These are phyloP conservation scores for Rhinichthys klamathensis DNA, from an alignment of 2,113 vertebrate species.

Conservation along the genomic window DNA sequence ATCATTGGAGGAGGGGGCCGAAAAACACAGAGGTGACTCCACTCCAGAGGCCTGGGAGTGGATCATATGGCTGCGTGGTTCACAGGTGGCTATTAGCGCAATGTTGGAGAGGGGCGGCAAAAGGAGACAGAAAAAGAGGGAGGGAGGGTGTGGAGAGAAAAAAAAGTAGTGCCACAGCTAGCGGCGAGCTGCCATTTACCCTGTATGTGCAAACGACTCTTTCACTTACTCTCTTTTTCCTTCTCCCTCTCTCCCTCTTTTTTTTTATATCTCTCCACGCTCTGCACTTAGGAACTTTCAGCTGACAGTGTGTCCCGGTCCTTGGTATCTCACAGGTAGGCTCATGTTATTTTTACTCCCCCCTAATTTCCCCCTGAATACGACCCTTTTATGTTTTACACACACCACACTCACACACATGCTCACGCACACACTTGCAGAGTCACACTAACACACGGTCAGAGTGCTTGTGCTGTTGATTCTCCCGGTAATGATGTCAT, in stretches of 20 bases:
- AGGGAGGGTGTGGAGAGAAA: conserved; percentile 45
- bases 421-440: conserved; percentile 28
- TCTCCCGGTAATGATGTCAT: conserved; percentile 90
- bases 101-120: conserved; percentile 50
- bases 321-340: conserved; percentile 55
- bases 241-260: conserved; percentile 34
- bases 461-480: conserved; percentile 75
- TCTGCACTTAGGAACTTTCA: conserved; percentile 49
- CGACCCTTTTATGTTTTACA: conserved; percentile 37
- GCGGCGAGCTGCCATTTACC: conserved; percentile 60
- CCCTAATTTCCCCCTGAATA: conserved; percentile 11
- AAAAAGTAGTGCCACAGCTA: conserved; percentile 69
- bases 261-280: conserved; percentile 20
- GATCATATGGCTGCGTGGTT: conserved; percentile 75
- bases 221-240: conserved; percentile 43
- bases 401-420: conserved; percentile 39
- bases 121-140: conserved; percentile 21
- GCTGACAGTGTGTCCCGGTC: conserved; percentile 42
- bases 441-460: conserved; percentile 56
- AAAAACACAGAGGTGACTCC: conserved; percentile 61
- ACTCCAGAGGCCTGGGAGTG: conserved; percentile 72
- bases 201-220: conserved; percentile 50
- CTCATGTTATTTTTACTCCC: conserved; percentile 41
- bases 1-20: conserved; percentile 58
- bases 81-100: conserved; percentile 75